phyloP scores from a whole-genome alignment of 2,113 vertebrate genomes.

The Acanthochromis polyacanthus region DNA sequence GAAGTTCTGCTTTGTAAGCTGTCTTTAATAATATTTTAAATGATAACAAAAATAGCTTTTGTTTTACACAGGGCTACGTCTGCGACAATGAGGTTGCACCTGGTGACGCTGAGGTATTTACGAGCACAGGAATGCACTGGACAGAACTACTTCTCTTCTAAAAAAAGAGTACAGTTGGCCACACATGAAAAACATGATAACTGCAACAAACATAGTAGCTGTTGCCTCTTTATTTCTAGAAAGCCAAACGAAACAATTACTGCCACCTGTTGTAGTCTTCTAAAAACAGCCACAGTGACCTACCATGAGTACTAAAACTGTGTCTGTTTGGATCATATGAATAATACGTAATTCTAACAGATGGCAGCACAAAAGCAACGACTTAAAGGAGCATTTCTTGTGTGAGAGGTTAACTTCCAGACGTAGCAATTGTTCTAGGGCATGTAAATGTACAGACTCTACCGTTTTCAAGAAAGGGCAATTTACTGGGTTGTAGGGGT shows the following conservation, averaged over 20 bases:
- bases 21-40: too few relatives aligned
- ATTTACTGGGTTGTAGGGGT: conserved; percentile 63
- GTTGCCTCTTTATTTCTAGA: background rate
- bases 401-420: conserved; percentile 30
- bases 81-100: too few relatives aligned
- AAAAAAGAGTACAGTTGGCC: too few relatives aligned
- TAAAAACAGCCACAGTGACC: background rate
- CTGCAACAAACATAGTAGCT: too few relatives aligned
- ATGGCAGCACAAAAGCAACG: background rate
- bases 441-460: conserved; percentile 34
- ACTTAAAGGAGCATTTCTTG: background rate
- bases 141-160: too few relatives aligned
- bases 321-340: background rate
- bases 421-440: conserved; percentile 12
- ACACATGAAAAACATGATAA: too few relatives aligned
- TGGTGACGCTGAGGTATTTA: too few relatives aligned
- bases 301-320: background rate
- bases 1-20: too few relatives aligned
- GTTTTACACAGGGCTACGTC: too few relatives aligned
- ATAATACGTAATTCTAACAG: background rate
- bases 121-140: too few relatives aligned
- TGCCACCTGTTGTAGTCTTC: conserved; percentile 10
- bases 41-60: too few relatives aligned
- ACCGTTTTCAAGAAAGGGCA: conserved; percentile 54
- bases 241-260: background rate